These are phyloP conservation scores for Bubalus kerabau DNA, from an alignment of 2,113 vertebrate genomes.

Conservation along the genomic window DNA sequence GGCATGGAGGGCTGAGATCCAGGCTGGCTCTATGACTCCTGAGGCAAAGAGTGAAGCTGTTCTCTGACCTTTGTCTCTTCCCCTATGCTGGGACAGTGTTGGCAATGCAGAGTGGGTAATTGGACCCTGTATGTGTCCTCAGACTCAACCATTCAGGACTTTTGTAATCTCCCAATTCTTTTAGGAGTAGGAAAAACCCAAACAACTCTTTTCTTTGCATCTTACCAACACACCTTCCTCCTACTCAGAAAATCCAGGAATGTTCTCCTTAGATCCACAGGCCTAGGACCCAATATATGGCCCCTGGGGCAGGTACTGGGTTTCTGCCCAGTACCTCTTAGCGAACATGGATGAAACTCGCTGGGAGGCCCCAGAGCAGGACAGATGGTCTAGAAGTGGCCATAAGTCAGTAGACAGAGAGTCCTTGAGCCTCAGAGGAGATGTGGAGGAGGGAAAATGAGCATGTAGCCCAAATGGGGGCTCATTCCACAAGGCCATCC, in stretches of 20 bases:
- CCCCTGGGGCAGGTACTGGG: background rate
- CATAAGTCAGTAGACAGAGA: background rate
- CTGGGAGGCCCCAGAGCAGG: background rate
- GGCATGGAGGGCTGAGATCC: background rate
- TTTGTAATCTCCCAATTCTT: background rate
- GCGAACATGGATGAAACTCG: background rate
- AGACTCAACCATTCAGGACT: background rate
- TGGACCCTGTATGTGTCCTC: background rate
- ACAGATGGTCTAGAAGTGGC: background rate
- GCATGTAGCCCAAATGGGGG: fast-evolving
- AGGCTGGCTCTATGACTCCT: background rate
- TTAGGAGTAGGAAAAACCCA: background rate
- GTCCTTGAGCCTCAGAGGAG: background rate
- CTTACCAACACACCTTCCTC: background rate
- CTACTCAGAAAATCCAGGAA: background rate
- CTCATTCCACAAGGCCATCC: no score
- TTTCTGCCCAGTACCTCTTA: background rate
- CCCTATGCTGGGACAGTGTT: background rate
- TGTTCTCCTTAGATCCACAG: background rate
- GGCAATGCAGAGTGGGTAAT: background rate
- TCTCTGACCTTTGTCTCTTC: background rate
- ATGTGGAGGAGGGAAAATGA: background rate
- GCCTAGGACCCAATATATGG: background rate
- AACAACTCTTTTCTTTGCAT: background rate
- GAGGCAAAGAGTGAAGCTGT: background rate